These are phyloP conservation scores for Steatocranus sp. DNA, from an alignment of 2,797 vertebrate genomes.

Conservation along the genomic window DNA sequence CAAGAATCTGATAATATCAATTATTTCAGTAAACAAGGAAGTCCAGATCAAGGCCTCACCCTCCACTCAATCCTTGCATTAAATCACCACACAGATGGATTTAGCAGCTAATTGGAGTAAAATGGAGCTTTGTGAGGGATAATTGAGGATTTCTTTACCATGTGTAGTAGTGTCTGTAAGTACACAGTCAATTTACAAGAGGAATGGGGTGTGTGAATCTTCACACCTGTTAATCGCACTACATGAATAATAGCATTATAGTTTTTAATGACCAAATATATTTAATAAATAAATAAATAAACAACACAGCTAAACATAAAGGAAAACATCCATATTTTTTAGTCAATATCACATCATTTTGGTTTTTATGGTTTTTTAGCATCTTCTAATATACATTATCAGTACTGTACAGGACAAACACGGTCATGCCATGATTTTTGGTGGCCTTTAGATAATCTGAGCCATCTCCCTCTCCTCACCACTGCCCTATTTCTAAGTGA, in stretches of 20 bases:
- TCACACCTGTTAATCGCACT: background rate
- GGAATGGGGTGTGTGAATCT: background rate
- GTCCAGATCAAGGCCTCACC: constrained; percentile 49
- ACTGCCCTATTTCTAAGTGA: constrained; percentile 13
- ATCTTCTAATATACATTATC: background rate
- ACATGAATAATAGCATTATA: background rate
- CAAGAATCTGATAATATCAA: constrained; percentile 68
- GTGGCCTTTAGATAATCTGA: background rate
- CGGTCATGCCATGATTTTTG: background rate
- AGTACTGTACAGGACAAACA: background rate
- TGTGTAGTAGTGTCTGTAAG: constrained; percentile 7
- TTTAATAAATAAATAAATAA: background rate
- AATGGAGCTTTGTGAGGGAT: constrained; percentile 57
- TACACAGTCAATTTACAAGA: background rate
- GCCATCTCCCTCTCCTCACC: background rate
- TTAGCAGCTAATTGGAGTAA: constrained; percentile 63
- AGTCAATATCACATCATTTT: background rate
- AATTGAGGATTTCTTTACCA: constrained; percentile 43
- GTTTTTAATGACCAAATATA: background rate
- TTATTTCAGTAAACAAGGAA: constrained; percentile 67
- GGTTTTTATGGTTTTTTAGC: background rate
- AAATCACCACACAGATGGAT: constrained; percentile 50
- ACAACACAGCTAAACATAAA: background rate
- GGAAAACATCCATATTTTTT: background rate
- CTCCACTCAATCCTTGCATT: constrained; percentile 49